These are phyloP conservation scores for Leguminivora glycinivorella DNA, from an alignment of 1,140 invertebrate species.

Conservation along the genomic window DNA sequence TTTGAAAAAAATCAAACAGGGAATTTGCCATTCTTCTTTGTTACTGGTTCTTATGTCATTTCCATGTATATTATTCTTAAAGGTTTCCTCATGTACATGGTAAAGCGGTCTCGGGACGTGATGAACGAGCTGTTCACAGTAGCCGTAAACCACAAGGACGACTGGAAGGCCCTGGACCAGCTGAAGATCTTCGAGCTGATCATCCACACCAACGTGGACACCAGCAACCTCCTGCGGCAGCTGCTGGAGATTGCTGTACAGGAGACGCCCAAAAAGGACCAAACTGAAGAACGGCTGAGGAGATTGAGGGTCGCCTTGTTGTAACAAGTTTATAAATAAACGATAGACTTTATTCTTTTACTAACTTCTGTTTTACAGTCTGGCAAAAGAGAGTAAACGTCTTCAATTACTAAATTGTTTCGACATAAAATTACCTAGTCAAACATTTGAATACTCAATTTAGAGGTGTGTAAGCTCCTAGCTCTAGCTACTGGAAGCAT, in stretches of 20 bases:
- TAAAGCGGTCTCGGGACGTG: constrained; percentile 63
- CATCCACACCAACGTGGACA: constrained; percentile 66
- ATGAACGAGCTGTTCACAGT: constrained; percentile 67
- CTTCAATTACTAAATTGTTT: no score
- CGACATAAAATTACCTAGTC: no score
- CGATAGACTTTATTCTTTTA: not conserved
- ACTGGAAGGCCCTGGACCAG: constrained; percentile 65
- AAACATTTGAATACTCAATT: no score
- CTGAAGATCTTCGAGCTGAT: constrained; percentile 67
- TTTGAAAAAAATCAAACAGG: no score
- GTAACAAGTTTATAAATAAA: not conserved
- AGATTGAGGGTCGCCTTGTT: not conserved
- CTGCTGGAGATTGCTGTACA: constrained; percentile 58
- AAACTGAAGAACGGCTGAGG: not conserved
- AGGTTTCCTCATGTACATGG: constrained; percentile 61
- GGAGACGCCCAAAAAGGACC: not conserved
- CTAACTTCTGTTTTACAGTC: no score
- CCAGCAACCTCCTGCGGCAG: constrained; percentile 60
- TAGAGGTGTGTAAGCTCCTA: no score
- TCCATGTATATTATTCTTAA: not conserved
- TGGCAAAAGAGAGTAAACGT: no score
- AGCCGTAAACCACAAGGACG: constrained; percentile 59
- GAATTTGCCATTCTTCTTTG: no score
- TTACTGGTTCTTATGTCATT: no score
- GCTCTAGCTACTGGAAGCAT: no score